Base-by-base conservation (phyloP, 2,888 invertebrate species). In the Eretmocerus hayati region DNA sequence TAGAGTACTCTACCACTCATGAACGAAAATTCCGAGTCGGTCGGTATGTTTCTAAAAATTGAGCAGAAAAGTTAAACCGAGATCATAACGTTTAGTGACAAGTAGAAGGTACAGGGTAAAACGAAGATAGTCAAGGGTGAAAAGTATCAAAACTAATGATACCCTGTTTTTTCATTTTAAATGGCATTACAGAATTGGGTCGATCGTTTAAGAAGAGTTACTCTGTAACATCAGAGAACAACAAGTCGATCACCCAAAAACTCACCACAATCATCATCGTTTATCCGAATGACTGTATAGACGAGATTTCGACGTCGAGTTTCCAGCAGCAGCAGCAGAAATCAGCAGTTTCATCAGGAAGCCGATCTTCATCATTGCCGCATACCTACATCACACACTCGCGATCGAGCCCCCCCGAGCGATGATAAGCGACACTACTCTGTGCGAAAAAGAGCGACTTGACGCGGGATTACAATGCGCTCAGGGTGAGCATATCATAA, bases 101-200 rank as follows among this genome's bases (percentile, higher is more conserved):
- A 8, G 30, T 30, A 21, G 16, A 5, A 46, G 20, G 30, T 6
- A 21, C 18, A 13, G 26, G 20, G 21, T 18, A 20, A 31, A 44
- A n/a, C 16, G 16, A 44, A 35, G 36, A 9, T 16, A 33, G 42
- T 8, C n/a, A 37, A 46, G 5, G 22, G 20, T 16, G 22, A 41
- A 18, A n/a, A 47, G 26, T 33, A 44, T 33, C 3, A 48, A 37
- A n/a, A n/a, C n/a, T n/a, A 48, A 46, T 53, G 46, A 53, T 50
- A 18, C 18, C 39, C 40, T 22, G 13, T 18, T 39, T 20, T 53
- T 44, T 50, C 43, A 47, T 53, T 53, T 65, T 69, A 62, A 67
- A 66, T 71, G 67, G 68, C 66, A 66, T 71, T 71, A 58, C 71
- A 71, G 71, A 67, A 55, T 60, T 54, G 53, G 48, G 52, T 58